Conservation (phyloP, 1,140 invertebrate genomes). For the Mercenaria mercenaria region DNA sequence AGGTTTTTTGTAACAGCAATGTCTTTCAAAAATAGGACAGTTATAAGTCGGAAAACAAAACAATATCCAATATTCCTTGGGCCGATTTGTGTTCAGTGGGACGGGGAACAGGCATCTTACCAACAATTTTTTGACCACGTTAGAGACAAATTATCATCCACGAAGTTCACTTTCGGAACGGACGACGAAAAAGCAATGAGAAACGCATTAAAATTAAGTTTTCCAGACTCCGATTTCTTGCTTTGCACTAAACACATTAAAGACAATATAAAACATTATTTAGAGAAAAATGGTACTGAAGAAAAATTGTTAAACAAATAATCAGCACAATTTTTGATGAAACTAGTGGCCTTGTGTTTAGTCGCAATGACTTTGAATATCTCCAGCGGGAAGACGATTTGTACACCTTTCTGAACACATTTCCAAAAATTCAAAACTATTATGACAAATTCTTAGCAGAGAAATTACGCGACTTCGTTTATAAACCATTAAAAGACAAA, state of each 20-base stretch:
- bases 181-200: background rate
- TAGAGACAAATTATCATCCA: background rate
- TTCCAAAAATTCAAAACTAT: background rate
- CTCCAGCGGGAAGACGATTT: background rate
- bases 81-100: background rate
- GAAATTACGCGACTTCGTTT: too few species aligned
- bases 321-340: background rate
- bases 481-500: background rate
- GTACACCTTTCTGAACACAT: background rate
- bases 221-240: background rate
- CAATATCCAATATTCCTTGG: background rate
- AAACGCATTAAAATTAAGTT: background rate
- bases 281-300: background rate
- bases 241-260: constrained; percentile 10
- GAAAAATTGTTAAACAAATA: background rate
- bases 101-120: constrained; percentile 3
- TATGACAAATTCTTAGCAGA: background rate
- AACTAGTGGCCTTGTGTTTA: too few species aligned
- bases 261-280: background rate
- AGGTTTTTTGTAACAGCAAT: background rate
- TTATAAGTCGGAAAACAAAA: constrained; percentile 2
- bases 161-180: background rate
- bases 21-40: constrained; percentile 6
- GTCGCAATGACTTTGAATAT: too few species aligned
- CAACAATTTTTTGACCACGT: constrained; percentile 23